Conservation (phyloP, 2,113 vertebrate species). For the Bufo gargarizans region DNA sequence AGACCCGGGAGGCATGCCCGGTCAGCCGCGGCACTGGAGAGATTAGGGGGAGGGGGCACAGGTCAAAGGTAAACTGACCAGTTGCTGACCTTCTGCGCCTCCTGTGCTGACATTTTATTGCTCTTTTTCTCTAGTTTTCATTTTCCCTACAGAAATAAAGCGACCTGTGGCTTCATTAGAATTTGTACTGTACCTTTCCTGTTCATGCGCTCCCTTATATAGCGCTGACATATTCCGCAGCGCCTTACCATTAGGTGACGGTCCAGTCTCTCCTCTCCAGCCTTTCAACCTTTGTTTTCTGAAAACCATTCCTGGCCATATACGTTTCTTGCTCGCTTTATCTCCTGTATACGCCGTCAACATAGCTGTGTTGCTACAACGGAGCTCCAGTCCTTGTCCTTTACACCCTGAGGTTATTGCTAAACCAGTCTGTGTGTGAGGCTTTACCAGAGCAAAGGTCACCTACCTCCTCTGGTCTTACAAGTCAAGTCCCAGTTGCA, state of each 20-base stretch:
- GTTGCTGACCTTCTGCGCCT: neutral
- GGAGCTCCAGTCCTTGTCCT: constrained; percentile 16
- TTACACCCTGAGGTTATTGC: constrained; percentile 46
- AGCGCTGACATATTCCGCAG: no score
- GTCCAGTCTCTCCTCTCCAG: neutral
- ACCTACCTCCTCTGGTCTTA: neutral
- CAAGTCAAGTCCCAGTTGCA: no score
- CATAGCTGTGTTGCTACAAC: constrained; percentile 33
- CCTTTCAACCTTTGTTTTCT: neutral
- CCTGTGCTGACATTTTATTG: neutral
- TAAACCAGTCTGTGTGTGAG: constrained; percentile 50
- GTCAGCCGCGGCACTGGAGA: constrained; percentile 25
- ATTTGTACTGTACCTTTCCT: no score
- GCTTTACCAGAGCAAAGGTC: constrained; percentile 41
- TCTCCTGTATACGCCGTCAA: neutral
- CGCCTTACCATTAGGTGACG: no score
- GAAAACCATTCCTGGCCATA: neutral
- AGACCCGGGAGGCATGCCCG: constrained; percentile 20
- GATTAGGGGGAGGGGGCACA: neutral
- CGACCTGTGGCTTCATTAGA: neutral
- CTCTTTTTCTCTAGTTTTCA: neutral
- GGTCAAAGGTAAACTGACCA: constrained; percentile 46
- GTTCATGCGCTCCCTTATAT: no score
- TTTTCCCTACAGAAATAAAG: neutral
- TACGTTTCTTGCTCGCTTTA: neutral